A percentile compares a stretch with the other conserved stretches of the same genome.
Evolutionary conservation across 1,140 invertebrate species (phyloP).

Genomic region (Drosophila nigrodunni): DNA sequence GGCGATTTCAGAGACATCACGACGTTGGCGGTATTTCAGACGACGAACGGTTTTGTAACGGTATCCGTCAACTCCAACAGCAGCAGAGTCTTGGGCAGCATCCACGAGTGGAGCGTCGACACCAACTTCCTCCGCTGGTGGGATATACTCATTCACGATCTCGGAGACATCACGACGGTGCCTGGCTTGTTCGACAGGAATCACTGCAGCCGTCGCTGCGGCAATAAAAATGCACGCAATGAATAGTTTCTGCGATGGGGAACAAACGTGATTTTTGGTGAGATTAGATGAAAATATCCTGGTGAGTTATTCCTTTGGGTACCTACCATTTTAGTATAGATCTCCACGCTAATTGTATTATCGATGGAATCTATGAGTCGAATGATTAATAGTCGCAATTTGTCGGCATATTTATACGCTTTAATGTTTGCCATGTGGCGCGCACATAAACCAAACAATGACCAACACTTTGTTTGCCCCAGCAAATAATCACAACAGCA

Average conservation of each 20-base stretch:
- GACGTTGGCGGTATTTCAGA: slow-evolving; percentile 58
- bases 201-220: slow-evolving; percentile 82
- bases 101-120: slow-evolving; percentile 37
- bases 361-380: slow-evolving; percentile 79
- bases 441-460: slow-evolving; percentile 64
- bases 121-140: slow-evolving; percentile 63
- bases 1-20: slow-evolving; percentile 61
- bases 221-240: slow-evolving; percentile 78
- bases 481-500: slow-evolving; percentile 55
- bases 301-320: slow-evolving; percentile 18
- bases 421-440: slow-evolving; percentile 64
- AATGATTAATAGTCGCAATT: slow-evolving; percentile 83
- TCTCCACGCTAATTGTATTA: slow-evolving; percentile 76
- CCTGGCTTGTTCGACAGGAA: slow-evolving; percentile 80
- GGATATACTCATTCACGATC: slow-evolving; percentile 69
- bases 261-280: background rate
- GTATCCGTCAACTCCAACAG: slow-evolving; percentile 56
- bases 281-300: slow-evolving; percentile 27
- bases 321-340: slow-evolving; percentile 77
- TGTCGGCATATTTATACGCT: slow-evolving; percentile 80
- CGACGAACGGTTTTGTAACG: slow-evolving; percentile 61
- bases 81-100: slow-evolving; percentile 57
- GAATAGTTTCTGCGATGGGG: slow-evolving; percentile 69
- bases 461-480: slow-evolving; percentile 68
- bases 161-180: slow-evolving; percentile 79